Conservation (phyloP, 2,113 vertebrate species). For the Cairina moschata region DNA sequence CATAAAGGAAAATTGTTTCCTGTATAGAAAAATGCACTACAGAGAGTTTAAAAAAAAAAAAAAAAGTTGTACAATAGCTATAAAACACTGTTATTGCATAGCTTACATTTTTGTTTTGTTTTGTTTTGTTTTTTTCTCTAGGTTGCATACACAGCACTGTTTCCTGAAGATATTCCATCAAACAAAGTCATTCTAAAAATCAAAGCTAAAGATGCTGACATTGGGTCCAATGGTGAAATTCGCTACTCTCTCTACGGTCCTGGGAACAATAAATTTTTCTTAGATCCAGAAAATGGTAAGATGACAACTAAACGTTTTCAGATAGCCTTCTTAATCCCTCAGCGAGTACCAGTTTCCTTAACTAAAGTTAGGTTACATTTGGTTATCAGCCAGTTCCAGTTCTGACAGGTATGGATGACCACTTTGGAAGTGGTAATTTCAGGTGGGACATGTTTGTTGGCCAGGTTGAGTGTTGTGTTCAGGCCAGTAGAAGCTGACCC, state of each 20-base stretch:
- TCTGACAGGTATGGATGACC: background rate
- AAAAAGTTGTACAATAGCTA: background rate
- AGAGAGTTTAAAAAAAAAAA: background rate
- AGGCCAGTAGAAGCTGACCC: background rate
- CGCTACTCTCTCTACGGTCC: slow-evolving; percentile 88
- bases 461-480: background rate
- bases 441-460: background rate
- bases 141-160: slow-evolving; percentile 83
- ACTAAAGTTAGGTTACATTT: background rate
- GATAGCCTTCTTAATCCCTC: background rate
- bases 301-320: background rate
- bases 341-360: background rate
- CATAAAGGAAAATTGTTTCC: background rate
- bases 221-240: slow-evolving; percentile 88
- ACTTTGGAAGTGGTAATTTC: background rate
- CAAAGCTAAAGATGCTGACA: slow-evolving; percentile 88
- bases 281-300: slow-evolving; percentile 92
- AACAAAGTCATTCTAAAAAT: slow-evolving; percentile 88
- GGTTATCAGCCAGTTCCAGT: background rate
- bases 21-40: background rate
- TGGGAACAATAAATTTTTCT: slow-evolving; percentile 88
- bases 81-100: background rate
- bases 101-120: background rate
- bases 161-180: slow-evolving; percentile 88
- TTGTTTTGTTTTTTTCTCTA: slow-evolving; percentile 45